Evolutionary conservation across 2,888 invertebrate genomes (phyloP), one percentile per base, ranked within the genome.

Genomic region (Parnassius mnemosyne): DNA sequence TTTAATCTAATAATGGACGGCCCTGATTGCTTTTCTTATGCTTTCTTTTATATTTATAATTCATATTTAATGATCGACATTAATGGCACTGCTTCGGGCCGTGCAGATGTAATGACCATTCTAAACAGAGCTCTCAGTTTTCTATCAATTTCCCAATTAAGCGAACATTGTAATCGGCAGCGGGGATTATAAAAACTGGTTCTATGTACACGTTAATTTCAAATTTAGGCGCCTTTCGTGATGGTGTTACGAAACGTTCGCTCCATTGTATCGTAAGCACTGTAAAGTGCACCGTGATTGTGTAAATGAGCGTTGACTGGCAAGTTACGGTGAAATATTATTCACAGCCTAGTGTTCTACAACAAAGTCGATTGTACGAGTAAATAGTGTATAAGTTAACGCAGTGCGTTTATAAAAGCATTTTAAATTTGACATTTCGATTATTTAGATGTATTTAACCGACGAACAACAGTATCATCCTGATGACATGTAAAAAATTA

Each of bases 11-110:
- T 88, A 88, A 87, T 84, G 80, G 83, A 77, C 76, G 79, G 71
- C 76, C 72, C 74, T 87, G 87, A 89, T 89, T 89, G 80, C 89
- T 85, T 87, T 87, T 88, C 86, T 88, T 88, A 69, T 81, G 81
- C 84, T 87, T 88, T 88, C 87, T 87, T 88, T 88, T 83, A 85
- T 87, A 88, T 88, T 89, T 89, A 89, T 90, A 90, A 90, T 89
- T 89, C 85, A 89, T 88, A 88, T 90, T 89, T 90, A 90, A 90
- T 90, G 88, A 90, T 89, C 86, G 83, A 85, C 88, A 84, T 86
- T 89, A 89, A 90, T 87, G 87, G 84, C 80, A 81, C 79, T 83
- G 85, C 84, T 87, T 87, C 83, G 79, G 83, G 83, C 83, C 76
- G 72, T 51, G 57, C 57, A 62, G 76, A 76, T 75, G 69, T 63